These are phyloP conservation scores for Onychomys arenicola DNA, from an alignment of 2,797 vertebrate genomes.

Conservation along the genomic window DNA sequence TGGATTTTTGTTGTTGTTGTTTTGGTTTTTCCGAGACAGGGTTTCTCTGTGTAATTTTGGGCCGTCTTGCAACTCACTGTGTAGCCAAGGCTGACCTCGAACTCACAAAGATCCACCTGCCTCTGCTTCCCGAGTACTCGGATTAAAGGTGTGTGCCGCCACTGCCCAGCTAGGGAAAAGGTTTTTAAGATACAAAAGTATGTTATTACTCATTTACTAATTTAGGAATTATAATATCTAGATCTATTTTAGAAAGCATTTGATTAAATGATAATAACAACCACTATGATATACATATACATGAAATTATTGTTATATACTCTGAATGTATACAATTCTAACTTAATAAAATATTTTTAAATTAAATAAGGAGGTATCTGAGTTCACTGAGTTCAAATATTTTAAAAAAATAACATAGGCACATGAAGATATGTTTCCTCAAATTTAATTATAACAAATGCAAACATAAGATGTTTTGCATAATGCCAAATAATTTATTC, in stretches of 20 bases:
- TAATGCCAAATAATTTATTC: constrained; percentile 30
- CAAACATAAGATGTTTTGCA: neutral
- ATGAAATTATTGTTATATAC: neutral
- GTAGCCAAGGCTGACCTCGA: too few species aligned
- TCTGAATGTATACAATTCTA: neutral
- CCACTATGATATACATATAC: neutral
- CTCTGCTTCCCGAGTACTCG: too few species aligned
- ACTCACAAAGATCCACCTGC: too few species aligned
- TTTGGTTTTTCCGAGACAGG: too few species aligned
- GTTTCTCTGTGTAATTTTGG: too few species aligned
- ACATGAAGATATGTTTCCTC: neutral
- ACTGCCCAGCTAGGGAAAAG: too few species aligned
- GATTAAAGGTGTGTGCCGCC: too few species aligned
- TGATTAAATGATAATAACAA: neutral
- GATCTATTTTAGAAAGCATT: neutral
- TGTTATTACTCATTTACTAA: neutral
- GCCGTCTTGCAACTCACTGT: too few species aligned
- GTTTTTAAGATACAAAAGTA: neutral
- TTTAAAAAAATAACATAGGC: neutral
- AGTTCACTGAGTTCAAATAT: neutral
- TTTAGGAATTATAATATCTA: neutral
- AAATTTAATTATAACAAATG: neutral
- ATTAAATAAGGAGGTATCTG: neutral
- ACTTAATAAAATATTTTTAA: neutral
- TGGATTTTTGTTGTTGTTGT: too few species aligned